Conservation (phyloP, 2,113 vertebrate genomes). For the Solea senegalensis region DNA sequence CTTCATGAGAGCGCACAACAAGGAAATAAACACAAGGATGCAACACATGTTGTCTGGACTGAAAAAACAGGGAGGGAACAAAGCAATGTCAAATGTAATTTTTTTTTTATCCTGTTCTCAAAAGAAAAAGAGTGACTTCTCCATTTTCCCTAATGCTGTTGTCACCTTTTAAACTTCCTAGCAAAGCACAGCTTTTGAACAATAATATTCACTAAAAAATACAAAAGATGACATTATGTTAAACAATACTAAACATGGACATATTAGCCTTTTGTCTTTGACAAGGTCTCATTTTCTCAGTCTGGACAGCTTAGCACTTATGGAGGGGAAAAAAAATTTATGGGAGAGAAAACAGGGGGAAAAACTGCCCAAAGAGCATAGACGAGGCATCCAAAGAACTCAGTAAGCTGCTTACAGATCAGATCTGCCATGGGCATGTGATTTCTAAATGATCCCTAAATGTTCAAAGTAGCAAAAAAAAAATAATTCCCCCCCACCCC, state of each 20-base stretch:
- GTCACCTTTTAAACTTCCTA: neutral
- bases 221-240: neutral
- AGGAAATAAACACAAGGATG: neutral
- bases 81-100: neutral
- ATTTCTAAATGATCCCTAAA: constrained; percentile 78
- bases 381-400: constrained; percentile 83
- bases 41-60: neutral
- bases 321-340: constrained; percentile 31
- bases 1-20: neutral
- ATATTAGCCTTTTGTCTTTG: constrained; percentile 7
- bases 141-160: neutral
- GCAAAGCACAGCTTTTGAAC: neutral
- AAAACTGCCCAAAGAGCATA: constrained; percentile 66
- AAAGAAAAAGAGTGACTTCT: neutral
- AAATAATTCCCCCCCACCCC: constrained; percentile 45
- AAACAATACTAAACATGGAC: constrained; percentile 12
- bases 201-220: neutral
- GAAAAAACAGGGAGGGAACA: neutral
- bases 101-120: neutral
- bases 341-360: constrained; percentile 40
- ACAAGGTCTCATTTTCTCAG: constrained; percentile 42
- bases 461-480: constrained; percentile 79
- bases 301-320: constrained; percentile 50
- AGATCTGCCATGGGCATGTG: constrained; percentile 80
- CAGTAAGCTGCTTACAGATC: constrained; percentile 83